Evolutionary conservation across 1,140 invertebrate genomes (phyloP), one percentile per base, ranked within the genome.

Genomic region (Oncopodura yosiiana): DNA sequence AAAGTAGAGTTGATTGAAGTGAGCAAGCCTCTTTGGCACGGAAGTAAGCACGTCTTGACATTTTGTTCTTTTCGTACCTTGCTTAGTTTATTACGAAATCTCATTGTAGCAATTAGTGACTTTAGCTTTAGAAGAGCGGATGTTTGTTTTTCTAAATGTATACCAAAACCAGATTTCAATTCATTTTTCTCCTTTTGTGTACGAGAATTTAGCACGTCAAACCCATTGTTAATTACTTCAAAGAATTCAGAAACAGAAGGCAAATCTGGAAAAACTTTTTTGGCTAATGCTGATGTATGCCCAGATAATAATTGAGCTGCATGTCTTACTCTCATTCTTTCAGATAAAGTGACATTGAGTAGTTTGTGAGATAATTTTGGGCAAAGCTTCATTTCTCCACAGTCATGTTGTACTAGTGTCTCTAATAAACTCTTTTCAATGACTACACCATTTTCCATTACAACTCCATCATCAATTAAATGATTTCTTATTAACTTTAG

Each of bases 401-500:
- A 23, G 26, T 58, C 50, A 21, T 49, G 12, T 24, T 58, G 21
- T 39, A 41, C 3, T 8, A 65, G 19, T 1, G 6, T 19, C 11
- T 34, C 8, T 8, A 65, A 32, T 11, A 57, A 55, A 9, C 14
- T 12, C 37, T 45, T 51, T 34, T 39, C 29, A 8, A 64, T 39
- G 1, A 45, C 49, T 8, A 46, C 30, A 14, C 34, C 41, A 32
- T 56, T 52, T 21, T 26, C 8, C 4, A 56, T 19, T 5, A n/a
- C 46, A 24, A 64, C 30, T 29, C 55, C 52, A 32, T 62, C 34
- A 45, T 65, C 64, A 2, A 65, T 6, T 5, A 64, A 14, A 42
- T 64, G 52, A 39, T 65, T 58, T 38, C 62, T 38, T 8, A 65
- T 29, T 37, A 51, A 18, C 27, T 65, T 64, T 11, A 65, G 14